Evolutionary conservation across 2,113 vertebrate genomes (phyloP), one percentile per base, ranked within the genome.

Genomic region (Ailurus styani): DNA sequence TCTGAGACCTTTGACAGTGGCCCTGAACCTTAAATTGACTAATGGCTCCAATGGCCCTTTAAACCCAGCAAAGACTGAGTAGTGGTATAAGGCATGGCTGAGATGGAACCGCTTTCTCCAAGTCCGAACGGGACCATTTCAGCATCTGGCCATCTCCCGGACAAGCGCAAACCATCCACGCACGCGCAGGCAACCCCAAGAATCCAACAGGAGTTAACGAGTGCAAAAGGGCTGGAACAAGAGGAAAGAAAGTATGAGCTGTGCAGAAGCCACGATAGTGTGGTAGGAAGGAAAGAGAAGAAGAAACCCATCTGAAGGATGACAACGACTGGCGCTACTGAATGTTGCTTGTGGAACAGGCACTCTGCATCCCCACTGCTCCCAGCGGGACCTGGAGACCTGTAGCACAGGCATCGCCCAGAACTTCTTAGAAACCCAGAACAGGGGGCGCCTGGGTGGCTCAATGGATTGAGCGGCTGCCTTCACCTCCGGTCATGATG

Each of bases 111-210:
- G 15, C 73, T 21, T 66, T 94, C 72, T 66, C 52, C n/a, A 27
- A 73, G 50, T 54, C 40, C 20, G n/a, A 83, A 12, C 18, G 9
- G 27, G 62, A 50, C 17, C 29, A 1, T 11, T 14, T 57, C 79
- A 37, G 72, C 70, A n/a, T 57, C 55, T 84, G 47, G 14, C 66
- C 40, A 0, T 23, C 50, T 45, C 23, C 42, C 25, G 42, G 25
- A 5, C 66, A 25, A 13, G 45, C 0, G 5, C 60, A 52, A 42
- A 8, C 37, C 9, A 2, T 52, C 1, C n/a, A 37, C 4, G n/a
- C 54, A 1, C 1, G 17, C 14, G 3, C 11, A 5, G 17, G 12
- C 75, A n/a, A 8, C 12, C 7, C 0, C 3, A 13, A 47, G 8
- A 40, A 15, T 9, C 62, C 2, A 29, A 45, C 6, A 21, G 40